Conservation (phyloP, 2,888 invertebrate species). For the Podotricha telesiphe region DNA sequence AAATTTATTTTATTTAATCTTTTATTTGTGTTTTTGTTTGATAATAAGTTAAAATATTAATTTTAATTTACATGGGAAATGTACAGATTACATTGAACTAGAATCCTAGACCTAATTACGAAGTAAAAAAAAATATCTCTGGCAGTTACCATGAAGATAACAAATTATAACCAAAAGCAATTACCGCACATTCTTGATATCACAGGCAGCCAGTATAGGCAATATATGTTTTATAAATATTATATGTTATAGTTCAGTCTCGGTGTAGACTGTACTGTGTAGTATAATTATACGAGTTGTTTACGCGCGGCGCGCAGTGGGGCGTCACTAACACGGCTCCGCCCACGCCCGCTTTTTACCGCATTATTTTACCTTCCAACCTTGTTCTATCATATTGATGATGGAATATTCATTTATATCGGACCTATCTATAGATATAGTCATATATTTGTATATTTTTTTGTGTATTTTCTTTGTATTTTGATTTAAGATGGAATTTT, state of each 20-base stretch:
- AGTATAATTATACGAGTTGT: conserved; percentile 57
- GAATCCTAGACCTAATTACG: no score
- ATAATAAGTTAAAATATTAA: no score
- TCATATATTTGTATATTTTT: neutral
- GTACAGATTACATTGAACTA: no score
- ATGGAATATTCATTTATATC: conserved; percentile 37
- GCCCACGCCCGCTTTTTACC: conserved; percentile 49
- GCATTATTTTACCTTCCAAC: conserved; percentile 41
- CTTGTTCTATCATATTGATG: conserved; percentile 36
- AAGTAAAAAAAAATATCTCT: no score
- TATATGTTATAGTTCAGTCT: conserved; percentile 1
- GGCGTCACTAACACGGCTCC: conserved; percentile 71
- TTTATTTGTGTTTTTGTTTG: no score
- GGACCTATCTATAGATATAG: conserved; percentile 24
- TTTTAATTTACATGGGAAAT: no score
- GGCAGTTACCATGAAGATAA: no score
- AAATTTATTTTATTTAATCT: no score
- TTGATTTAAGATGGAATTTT: no score
- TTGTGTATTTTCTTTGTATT: neutral
- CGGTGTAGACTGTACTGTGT: conserved; percentile 43
- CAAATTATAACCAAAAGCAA: no score
- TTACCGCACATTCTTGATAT: no score
- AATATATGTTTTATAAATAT: neutral
- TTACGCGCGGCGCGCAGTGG: conserved; percentile 58
- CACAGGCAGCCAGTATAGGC: conserved; percentile 20